A percentile compares a stretch with the other conserved stretches of the same genome.
Evolutionary conservation across 2,797 vertebrate species (phyloP).

Genomic region (Anolis apletophallus): DNA sequence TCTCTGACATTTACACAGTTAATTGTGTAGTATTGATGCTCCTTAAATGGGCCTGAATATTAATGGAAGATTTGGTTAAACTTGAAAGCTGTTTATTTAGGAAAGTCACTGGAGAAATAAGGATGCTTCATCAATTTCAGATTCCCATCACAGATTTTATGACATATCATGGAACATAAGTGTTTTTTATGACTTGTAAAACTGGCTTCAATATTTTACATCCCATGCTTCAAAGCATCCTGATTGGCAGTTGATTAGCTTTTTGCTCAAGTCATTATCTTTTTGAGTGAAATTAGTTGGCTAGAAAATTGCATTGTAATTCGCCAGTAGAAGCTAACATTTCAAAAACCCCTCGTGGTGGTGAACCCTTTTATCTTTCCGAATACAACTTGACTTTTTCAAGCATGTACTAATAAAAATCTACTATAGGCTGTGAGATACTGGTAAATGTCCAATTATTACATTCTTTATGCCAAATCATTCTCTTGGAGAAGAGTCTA

Average conservation of each 20-base stretch:
- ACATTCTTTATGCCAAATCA: constrained; percentile 33
- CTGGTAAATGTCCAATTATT: constrained; percentile 63
- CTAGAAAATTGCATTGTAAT: constrained; percentile 92
- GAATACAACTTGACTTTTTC: constrained; percentile 72
- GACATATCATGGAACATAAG: constrained; percentile 76
- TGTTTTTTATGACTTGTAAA: constrained; percentile 82
- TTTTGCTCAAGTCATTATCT: constrained; percentile 95
- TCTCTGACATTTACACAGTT: constrained; percentile 79
- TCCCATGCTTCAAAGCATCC: constrained; percentile 86
- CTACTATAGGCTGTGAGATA: constrained; percentile 54
- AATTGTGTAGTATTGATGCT: constrained; percentile 80
- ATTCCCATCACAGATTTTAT: constrained; percentile 76
- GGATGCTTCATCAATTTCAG: constrained; percentile 74
- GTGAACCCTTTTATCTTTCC: constrained; percentile 73
- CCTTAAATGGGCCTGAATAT: constrained; percentile 79
- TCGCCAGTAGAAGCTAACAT: constrained; percentile 79
- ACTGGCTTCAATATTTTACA: constrained; percentile 87
- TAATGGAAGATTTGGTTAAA: constrained; percentile 77
- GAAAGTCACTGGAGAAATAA: constrained; percentile 74
- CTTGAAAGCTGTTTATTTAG: constrained; percentile 76
- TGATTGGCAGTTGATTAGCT: constrained; percentile 98
- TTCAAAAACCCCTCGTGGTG: constrained; percentile 74
- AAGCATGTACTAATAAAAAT: constrained; percentile 67
- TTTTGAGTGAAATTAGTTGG: constrained; percentile 92
- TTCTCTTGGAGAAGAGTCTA: not conserved